A percentile compares a stretch with the other conserved stretches of the same genome.
Evolutionary conservation across 2,797 vertebrate genomes (phyloP).

Genomic region (Glossophaga mutica): DNA sequence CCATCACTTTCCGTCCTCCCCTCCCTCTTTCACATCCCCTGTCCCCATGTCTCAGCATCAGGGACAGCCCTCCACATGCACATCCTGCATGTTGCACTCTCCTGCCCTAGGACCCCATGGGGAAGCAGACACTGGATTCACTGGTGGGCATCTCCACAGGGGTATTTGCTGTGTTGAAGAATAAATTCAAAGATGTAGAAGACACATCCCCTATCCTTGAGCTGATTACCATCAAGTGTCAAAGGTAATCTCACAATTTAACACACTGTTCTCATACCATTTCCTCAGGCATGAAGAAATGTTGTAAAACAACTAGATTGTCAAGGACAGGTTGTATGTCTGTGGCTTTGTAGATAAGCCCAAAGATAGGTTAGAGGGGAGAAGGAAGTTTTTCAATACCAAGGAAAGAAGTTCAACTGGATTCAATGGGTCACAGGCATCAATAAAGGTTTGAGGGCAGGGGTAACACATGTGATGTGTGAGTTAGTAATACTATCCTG

Average conservation of each 20-base stretch:
- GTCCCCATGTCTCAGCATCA: fast-evolving
- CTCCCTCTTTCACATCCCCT: background rate
- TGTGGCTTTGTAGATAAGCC: conserved; percentile 26
- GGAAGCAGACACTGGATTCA: background rate
- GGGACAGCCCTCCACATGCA: background rate
- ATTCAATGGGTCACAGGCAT: background rate
- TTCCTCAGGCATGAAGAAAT: background rate
- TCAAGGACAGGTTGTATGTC: conserved; percentile 39
- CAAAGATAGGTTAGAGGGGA: background rate
- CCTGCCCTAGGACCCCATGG: background rate
- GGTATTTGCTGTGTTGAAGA: background rate
- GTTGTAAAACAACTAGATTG: background rate
- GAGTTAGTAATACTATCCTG: background rate
- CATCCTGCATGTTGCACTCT: background rate
- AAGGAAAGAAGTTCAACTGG: background rate
- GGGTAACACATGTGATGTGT: background rate
- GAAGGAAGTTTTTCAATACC: background rate
- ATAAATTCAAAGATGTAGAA: background rate
- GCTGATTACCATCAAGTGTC: background rate
- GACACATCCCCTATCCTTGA: background rate
- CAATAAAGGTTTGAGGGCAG: background rate
- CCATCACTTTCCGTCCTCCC: background rate
- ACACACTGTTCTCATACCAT: background rate
- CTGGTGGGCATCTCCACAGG: background rate
- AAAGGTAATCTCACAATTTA: background rate